Base-by-base conservation (phyloP, 2,888 invertebrate genomes). In the Trissolcus japonicus region DNA sequence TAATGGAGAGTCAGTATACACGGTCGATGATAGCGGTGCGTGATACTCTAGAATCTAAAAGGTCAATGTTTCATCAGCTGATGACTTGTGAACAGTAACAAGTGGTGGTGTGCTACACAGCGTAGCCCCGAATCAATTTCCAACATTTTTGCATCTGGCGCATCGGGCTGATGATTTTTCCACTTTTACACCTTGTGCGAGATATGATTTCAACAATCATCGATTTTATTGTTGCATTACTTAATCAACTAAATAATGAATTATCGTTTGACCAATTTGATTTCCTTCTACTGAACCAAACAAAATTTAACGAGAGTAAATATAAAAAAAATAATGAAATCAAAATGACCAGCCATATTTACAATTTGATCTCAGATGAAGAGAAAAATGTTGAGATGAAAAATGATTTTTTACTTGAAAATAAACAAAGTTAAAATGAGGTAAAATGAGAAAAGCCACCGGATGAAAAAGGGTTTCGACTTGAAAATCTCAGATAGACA, bases 21-120 rank as follows among this genome's bases (percentile, higher is more conserved):
- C 59, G 68, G 76, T 65, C 69, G 69, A 69, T 76, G 76, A 69
- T 76, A 76, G 61, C 69, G 69, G 69, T 76, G 56, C 69, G 76
- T 76, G 76, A 76, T 76, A 76, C 76, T 66, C 76, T 69, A 69
- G 76, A 69, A 61, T 69, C 69, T 76, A 69, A 76, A 76, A 76
- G 69, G 76, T 76, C 76, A 76, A 69, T 76, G 69, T 76, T 76
- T 65, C 69, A 76, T 76, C 75, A 68, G 68, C 75, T 76, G 76
- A 76, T 76, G 76, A 76, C 76, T 76, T 76, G 71, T 53, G 76
- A 71, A 76, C 71, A 76, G 76, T 71, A 76, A 76, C 76, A 76
- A 76, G 76, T 76, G 76, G 76, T 62, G 66, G 71, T 76, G 50
- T 67, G 67, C 62, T 71, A 57, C 72, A 35, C 35, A 72, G 57